phyloP scores from a whole-genome alignment of 2,797 vertebrate genomes.

The Avahi laniger region DNA sequence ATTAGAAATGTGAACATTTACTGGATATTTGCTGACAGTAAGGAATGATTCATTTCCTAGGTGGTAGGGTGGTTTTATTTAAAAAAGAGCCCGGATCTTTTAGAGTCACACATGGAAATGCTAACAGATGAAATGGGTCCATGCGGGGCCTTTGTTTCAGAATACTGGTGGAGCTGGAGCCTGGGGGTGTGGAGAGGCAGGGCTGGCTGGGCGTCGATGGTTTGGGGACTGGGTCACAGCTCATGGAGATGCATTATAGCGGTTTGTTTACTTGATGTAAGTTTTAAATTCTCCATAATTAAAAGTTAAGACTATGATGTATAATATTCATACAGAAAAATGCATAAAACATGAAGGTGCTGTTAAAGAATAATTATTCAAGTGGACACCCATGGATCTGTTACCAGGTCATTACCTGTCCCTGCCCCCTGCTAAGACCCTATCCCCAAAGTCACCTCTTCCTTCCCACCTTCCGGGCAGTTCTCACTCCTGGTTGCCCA shows the following conservation, averaged over 20 bases:
- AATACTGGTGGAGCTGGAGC: not conserved
- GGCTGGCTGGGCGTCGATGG: fast-evolving
- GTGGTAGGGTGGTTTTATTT: not conserved
- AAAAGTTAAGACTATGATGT: not conserved
- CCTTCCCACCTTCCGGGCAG: not conserved
- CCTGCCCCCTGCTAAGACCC: not conserved
- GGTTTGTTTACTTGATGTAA: not conserved
- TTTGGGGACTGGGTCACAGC: not conserved
- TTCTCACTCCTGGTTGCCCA: not conserved
- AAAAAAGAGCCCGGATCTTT: not conserved
- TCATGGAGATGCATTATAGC: not conserved
- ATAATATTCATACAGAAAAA: not conserved
- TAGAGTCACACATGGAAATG: not conserved
- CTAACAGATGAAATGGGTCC: not conserved
- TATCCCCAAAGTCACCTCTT: not conserved
- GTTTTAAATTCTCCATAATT: not conserved
- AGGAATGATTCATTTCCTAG: not conserved
- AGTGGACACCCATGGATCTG: not conserved
- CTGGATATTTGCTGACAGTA: not conserved
- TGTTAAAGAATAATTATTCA: not conserved
- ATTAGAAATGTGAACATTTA: not conserved
- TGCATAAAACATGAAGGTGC: fast-evolving
- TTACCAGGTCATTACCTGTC: not conserved
- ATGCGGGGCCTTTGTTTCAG: not conserved
- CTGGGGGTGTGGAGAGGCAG: not conserved